Evolutionary conservation across 2,113 vertebrate genomes (phyloP), one percentile per base, ranked within the genome.

Genomic region (Xiphophorus couchianus): DNA sequence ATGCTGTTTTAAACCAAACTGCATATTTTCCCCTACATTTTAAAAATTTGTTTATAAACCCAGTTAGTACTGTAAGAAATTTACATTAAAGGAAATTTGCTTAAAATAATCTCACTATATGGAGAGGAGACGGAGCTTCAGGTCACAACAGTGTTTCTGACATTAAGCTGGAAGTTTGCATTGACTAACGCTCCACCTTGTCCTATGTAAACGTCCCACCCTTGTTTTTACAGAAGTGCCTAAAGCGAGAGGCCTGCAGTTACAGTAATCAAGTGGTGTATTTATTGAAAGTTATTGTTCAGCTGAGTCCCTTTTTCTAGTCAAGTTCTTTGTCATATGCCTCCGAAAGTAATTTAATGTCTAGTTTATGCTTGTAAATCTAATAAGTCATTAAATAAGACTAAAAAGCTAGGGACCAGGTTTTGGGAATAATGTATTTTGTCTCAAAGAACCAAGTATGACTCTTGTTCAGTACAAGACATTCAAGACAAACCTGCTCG

Each of bases 121-220:
- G 10, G 35, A 37, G 10, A 37, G 35, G 35, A 58, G 22, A 25
- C 51, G 2, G 22, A 11, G 22, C 7, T 58, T 2, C 51, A 2
- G 51, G 22, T 58, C 19, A n/a, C 22, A 58, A 9, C 1, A 33
- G 62, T 69, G 37, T 71, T 69, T 48, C 25, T 15, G 0, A 65
- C 44, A 71, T 77, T 4, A 39, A 29, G 65, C 58, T 80, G 12
- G 62, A 73, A 62, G 22, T 6, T 19, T 39, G 28, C 51, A 39
- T 77, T 73, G 39, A 64, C 39, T 33, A 25, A 19, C 44, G 9
- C 51, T 63, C 76, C 81, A 71, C 62, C 82, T 42, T 74, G 75
- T n/a, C 64, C 9, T 82, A 35, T 74, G 66, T 86, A 72, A 84
- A 84, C 79, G 84, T 67, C 68, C 85, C 69, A 83, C 67, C 79